Conservation (phyloP, 2,113 vertebrate genomes). For the Oncorhynchus clarkii region DNA sequence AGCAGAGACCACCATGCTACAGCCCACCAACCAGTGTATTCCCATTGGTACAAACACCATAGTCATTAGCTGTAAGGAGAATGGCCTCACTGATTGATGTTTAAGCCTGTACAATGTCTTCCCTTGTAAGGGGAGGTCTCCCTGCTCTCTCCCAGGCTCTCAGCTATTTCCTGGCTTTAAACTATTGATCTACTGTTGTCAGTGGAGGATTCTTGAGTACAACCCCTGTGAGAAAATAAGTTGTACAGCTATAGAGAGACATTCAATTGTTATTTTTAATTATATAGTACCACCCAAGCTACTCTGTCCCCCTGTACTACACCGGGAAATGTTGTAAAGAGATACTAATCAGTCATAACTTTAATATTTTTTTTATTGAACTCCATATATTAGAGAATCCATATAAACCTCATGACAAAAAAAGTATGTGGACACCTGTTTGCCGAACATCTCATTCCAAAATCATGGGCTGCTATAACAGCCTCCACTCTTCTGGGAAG, state of each 20-base stretch:
- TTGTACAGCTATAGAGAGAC: neutral
- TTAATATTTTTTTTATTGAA: too few relatives aligned
- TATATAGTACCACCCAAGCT: too few relatives aligned
- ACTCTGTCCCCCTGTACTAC: too few relatives aligned
- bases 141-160: neutral
- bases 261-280: neutral
- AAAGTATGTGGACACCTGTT: too few relatives aligned
- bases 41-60: neutral
- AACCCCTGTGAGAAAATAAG: neutral
- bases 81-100: neutral
- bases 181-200: neutral
- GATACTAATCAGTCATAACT: too few relatives aligned
- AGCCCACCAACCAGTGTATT: constrained; percentile 3
- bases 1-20: neutral
- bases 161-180: neutral
- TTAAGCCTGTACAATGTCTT: neutral
- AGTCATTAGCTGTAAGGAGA: neutral
- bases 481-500: too few relatives aligned
- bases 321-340: too few relatives aligned
- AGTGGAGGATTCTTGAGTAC: neutral
- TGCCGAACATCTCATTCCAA: too few relatives aligned
- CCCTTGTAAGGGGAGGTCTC: neutral
- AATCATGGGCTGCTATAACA: too few relatives aligned
- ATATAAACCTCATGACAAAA: too few relatives aligned
- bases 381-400: too few relatives aligned